Percentiles rank a stretch among this genome's conserved stretches.
Conservation (phyloP, 1,140 invertebrate species). For the Drosophila lacteicornis region DNA sequence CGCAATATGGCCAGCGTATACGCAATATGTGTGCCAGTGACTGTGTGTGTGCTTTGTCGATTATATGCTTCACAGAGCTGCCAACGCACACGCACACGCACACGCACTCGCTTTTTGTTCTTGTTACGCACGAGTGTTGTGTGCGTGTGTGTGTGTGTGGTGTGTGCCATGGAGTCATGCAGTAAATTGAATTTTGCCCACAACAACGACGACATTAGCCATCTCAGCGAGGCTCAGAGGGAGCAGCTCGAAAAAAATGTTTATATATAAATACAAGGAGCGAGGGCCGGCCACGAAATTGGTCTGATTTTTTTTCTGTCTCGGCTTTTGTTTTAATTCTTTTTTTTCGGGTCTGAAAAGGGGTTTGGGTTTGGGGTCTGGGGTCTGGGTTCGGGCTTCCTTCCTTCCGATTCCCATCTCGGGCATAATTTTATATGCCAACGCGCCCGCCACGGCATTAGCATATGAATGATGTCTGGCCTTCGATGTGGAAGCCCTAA, state of each 20-base stretch:
- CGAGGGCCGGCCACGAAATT: slow-evolving; percentile 19
- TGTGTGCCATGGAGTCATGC: slow-evolving; percentile 73
- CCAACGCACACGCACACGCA: slow-evolving; percentile 61
- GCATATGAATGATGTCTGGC: slow-evolving; percentile 56
- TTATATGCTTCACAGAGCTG: slow-evolving; percentile 80
- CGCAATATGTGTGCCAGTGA: slow-evolving; percentile 40
- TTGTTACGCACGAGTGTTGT: slow-evolving; percentile 7
- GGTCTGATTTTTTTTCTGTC: slow-evolving; percentile 35
- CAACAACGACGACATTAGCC: slow-evolving; percentile 79
- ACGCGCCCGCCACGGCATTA: slow-evolving; percentile 44
- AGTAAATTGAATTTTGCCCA: slow-evolving; percentile 82
- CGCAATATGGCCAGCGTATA: slow-evolving; percentile 59
- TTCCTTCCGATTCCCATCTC: slow-evolving; percentile 9
- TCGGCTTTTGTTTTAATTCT: slow-evolving; percentile 21
- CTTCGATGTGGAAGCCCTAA: not conserved
- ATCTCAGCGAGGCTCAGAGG: slow-evolving; percentile 52
- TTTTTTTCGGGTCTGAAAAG: not conserved
- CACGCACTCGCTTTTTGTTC: slow-evolving; percentile 16
- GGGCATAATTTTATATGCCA: slow-evolving; percentile 63
- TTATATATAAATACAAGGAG: slow-evolving; percentile 12
- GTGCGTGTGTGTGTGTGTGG: slow-evolving; percentile 11
- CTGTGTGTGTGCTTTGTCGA: slow-evolving; percentile 61
- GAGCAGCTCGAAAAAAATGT: slow-evolving; percentile 6
- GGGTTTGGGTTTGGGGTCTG: slow-evolving; percentile 3
- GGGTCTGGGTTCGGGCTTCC: not conserved